A percentile compares a stretch with the other conserved stretches of the same genome.
Conservation (phyloP, 1,140 invertebrate genomes). For the Chionoecetes opilio region DNA sequence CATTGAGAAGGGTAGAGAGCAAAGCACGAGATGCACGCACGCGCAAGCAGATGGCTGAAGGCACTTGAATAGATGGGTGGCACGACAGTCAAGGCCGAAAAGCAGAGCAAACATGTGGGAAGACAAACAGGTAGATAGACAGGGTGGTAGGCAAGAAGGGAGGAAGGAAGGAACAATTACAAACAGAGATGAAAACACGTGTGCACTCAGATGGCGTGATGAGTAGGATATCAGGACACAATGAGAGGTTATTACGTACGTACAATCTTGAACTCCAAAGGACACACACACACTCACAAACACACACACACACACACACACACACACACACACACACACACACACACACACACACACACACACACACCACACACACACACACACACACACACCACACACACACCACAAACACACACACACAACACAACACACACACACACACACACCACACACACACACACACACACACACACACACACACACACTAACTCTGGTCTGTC, state of each 20-base stretch:
- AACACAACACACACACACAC: too few species aligned
- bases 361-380: too few species aligned
- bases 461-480: too few species aligned
- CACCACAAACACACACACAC: too few species aligned
- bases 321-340: too few species aligned
- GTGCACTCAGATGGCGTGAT: neutral
- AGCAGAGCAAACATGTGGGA: neutral
- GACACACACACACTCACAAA: too few species aligned
- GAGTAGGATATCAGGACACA: neutral
- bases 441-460: too few species aligned
- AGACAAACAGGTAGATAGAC: neutral
- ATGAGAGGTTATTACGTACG: neutral
- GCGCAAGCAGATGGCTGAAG: constrained; percentile 7
- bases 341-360: too few species aligned
- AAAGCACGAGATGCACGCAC: constrained; percentile 22
- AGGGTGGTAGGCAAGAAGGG: neutral
- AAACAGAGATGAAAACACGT: neutral
- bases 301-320: too few species aligned
- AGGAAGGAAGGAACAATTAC: constrained; percentile 11
- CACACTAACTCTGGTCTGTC: too few species aligned
- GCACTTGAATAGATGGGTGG: neutral
- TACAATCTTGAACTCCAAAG: too few species aligned
- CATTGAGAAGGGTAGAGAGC: neutral
- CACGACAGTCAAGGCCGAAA: neutral
- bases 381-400: too few species aligned